These are phyloP conservation scores for Drosophila lacteicornis DNA, from an alignment of 1,140 invertebrate species.

Conservation along the genomic window DNA sequence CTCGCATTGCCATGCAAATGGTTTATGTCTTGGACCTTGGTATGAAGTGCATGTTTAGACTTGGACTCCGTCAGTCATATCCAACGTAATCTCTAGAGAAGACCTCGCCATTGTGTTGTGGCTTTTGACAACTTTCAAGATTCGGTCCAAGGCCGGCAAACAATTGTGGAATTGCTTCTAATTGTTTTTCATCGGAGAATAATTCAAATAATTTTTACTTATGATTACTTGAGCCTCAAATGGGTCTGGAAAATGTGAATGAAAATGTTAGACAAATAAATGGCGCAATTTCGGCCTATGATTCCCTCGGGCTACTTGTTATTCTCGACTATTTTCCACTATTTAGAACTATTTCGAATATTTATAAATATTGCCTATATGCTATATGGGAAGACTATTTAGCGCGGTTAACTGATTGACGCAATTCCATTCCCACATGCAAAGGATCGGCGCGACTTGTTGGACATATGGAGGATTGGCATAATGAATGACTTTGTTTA, in stretches of 20 bases:
- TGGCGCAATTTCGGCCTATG: not conserved
- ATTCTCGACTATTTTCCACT: conserved; percentile 20
- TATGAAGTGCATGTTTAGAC: conserved; percentile 25
- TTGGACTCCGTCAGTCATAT: conserved; percentile 10
- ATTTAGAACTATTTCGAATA: conserved; percentile 28
- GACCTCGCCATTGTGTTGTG: conserved; percentile 52
- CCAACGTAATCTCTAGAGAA: conserved; percentile 10
- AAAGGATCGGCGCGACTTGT: conserved; percentile 45
- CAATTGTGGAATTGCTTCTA: conserved; percentile 4
- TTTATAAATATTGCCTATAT: conserved; percentile 19
- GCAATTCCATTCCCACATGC: conserved; percentile 30
- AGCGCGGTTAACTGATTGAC: conserved; percentile 38
- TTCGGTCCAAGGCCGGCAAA: conserved; percentile 27
- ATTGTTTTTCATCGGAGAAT: not conserved
- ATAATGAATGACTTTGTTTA: conserved; percentile 75
- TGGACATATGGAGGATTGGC: conserved; percentile 48
- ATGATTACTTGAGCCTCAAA: not conserved
- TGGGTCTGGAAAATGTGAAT: conserved; percentile 8
- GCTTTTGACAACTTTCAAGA: conserved; percentile 48
- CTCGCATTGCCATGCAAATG: conserved; percentile 37
- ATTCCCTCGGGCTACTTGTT: conserved; percentile 7
- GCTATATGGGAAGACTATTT: conserved; percentile 10
- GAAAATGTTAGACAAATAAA: not conserved
- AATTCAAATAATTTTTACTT: conserved; percentile 1
- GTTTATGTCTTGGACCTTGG: conserved; percentile 30